Evolutionary conservation across 2,113 vertebrate genomes (phyloP).

Genomic region (Pseudonaja textilis): DNA sequence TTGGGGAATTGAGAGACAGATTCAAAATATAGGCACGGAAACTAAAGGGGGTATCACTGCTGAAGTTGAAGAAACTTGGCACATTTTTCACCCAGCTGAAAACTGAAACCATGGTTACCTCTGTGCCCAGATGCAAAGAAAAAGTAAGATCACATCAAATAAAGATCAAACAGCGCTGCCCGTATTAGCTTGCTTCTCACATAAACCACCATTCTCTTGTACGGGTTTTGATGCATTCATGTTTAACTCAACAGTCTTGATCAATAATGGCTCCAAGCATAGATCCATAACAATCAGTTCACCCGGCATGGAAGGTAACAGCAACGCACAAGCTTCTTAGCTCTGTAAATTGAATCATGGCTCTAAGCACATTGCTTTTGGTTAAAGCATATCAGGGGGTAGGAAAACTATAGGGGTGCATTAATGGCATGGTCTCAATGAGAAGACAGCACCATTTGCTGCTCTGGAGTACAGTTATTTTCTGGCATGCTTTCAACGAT

Average conservation of each 20-base stretch:
- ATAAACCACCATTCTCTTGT: constrained; percentile 30
- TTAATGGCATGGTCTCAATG: constrained; percentile 35
- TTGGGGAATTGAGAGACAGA: neutral
- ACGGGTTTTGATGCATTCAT: constrained; percentile 44
- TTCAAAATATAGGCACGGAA: neutral
- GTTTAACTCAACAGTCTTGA: constrained; percentile 41
- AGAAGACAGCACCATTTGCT: constrained; percentile 10
- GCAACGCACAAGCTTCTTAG: constrained; percentile 31
- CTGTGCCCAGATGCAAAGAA: neutral
- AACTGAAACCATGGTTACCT: neutral
- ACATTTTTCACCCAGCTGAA: neutral
- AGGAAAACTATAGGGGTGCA: constrained; percentile 43
- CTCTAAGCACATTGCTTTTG: constrained; percentile 34
- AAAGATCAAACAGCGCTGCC: neutral
- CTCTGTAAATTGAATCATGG: constrained; percentile 51
- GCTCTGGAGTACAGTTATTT: constrained; percentile 43
- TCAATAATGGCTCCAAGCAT: constrained; percentile 47
- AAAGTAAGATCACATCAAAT: neutral
- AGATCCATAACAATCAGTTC: constrained; percentile 43
- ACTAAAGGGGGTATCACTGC: neutral
- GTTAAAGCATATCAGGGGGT: constrained; percentile 54
- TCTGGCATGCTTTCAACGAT: neutral
- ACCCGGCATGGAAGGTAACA: constrained; percentile 35
- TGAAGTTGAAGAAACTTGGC: neutral
- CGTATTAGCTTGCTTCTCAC: constrained; percentile 29